These are phyloP conservation scores for Hyalella azteca DNA, from an alignment of 2,888 invertebrate genomes.

Conservation along the genomic window DNA sequence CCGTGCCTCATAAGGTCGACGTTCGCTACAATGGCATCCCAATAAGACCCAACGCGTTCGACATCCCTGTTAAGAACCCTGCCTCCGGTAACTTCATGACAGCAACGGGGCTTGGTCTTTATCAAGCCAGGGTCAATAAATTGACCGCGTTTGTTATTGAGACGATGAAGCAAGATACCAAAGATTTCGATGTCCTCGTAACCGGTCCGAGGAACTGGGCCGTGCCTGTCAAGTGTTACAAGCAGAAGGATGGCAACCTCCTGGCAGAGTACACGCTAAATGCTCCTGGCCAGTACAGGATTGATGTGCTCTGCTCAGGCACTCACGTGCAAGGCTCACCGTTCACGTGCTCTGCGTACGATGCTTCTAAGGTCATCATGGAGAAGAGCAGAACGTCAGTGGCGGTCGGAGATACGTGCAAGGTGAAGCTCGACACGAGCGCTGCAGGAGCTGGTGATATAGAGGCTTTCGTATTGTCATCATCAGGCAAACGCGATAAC, in stretches of 20 bases:
- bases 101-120: conserved; percentile 81
- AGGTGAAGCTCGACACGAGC: conserved; percentile 72
- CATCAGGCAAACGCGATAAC: conserved; percentile 81
- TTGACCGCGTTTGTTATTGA: conserved; percentile 88
- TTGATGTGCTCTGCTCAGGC: conserved; percentile 88
- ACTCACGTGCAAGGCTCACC: conserved; percentile 92
- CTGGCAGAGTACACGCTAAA: conserved; percentile 89
- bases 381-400: conserved; percentile 71
- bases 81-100: conserved; percentile 77
- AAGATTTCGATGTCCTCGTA: conserved; percentile 90
- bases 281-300: conserved; percentile 66
- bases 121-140: conserved; percentile 78
- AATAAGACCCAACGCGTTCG: conserved; percentile 67
- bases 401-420: conserved; percentile 66
- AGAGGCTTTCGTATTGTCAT: conserved; percentile 85
- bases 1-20: conserved; percentile 85
- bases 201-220: conserved; percentile 78
- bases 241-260: conserved; percentile 92
- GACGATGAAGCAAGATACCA: conserved; percentile 76
- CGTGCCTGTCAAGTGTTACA: conserved; percentile 89
- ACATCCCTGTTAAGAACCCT: conserved; percentile 70
- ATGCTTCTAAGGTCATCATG: conserved; percentile 80
- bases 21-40: conserved; percentile 87
- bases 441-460: conserved; percentile 85
- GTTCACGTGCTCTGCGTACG: conserved; percentile 90